Evolutionary conservation across 2,113 vertebrate species (phyloP), one percentile per base, ranked within the genome.

Genomic region (Forbesichthys papilliferus): DNA sequence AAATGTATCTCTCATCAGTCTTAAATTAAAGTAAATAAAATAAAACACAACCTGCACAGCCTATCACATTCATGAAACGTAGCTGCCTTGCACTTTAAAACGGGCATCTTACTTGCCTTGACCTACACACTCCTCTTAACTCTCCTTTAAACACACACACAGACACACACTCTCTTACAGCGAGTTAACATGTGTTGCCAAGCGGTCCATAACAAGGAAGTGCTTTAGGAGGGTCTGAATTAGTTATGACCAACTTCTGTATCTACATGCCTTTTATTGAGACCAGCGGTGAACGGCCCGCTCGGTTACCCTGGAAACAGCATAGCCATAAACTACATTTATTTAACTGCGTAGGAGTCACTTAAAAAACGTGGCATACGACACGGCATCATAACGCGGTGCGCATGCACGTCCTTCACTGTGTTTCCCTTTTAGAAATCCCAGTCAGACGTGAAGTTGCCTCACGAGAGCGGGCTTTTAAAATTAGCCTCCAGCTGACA

Each of bases 211-310:
- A 42, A 89, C 88, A 91, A 52, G 68, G 73, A 90, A 87, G 61
- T 69, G 89, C 86, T 90, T 86, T 87, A 86, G 75, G 52, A 61
- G 53, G 11, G 9, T 14, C 52, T 91, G 64, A 89, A 90, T 88
- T 82, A 89, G 65, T 89, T 36, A 92, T 89, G 89, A 82, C 18
- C n/a, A 11, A 20, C 57, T 16, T 49, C 33, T 56, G 55, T 47
- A 47, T 64, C 20, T 16, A n/a, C 14, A 62, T 62, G 49, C 12
- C 11, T 60, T 46, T 34, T 36, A 13, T 48, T 48, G 20, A 10
- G 6, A 20, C 16, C 27, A 12, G 33, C 54, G 6, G 18, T 54
- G 64, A 59, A 48, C 64, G 20, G 60, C 14, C 68, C 11, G 54
- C 60, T 70, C 57, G 47, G 42, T 54, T 59, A 18, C 54, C 33